Base-by-base conservation (phyloP, 2,113 vertebrate genomes). In the Macaca mulatta region DNA sequence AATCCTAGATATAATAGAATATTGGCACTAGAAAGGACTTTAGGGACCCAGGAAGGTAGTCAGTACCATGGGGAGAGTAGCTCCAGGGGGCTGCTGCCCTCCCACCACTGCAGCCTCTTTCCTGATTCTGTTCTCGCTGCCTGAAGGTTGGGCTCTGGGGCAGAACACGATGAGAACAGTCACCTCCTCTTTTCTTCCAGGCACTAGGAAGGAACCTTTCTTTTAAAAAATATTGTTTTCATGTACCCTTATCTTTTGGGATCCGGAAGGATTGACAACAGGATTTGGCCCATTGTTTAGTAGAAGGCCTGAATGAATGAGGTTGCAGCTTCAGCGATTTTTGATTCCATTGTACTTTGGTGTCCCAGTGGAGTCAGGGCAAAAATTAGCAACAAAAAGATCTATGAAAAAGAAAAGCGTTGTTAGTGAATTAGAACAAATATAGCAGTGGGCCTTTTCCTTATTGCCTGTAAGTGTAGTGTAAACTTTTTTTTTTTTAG, bases 171-270 rank as follows among this genome's bases (percentile, higher is more conserved):
- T 40, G 40, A 86, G 40, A 75, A 25, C 9, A 23, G 38, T 80
- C 17, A 11, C 8, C 17, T 9, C 18, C 45, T 50, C 23, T 57
- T 22, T 27, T 35, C 43, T 11, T 9, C 20, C 0, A 38, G 30
- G 32, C 27, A 20, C 93, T 79, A 48, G 50, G 11, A 59, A 80
- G 74, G 23, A 48, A 59, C 30, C 40, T 61, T 43, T 27, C 70
- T 93, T 91, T 75, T 43, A 77, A 89, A 86, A 81, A 84, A 82
- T 83, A 20, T 30, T 74, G 22, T 50, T 90, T 92, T 75, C 45
- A 7, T 38, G 2, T 83, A 30, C 59, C 70, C 45, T 48, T 45
- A 27, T 67, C 69, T 74, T 89, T 70, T 32, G n/a, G 40, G 20
- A 93, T 48, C 40, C 23, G 17, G 48, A 61, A 72, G 27, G 48